Evolutionary conservation across 1,140 invertebrate species (phyloP), one percentile per base, ranked within the genome.

Genomic region (Drosophila pruinosa): DNA sequence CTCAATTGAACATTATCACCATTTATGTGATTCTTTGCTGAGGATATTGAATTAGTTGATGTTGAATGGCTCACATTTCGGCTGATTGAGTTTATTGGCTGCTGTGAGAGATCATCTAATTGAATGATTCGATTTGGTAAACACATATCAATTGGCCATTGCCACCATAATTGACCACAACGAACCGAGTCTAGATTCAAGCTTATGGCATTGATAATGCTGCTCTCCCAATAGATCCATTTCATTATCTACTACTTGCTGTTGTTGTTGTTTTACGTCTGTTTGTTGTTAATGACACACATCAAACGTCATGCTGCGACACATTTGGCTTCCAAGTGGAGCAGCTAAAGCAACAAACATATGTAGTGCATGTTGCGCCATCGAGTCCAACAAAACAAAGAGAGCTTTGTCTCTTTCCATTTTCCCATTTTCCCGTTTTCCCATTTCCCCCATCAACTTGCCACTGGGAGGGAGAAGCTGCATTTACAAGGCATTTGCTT

Each of bases 401-500:
- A 38, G 31, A 38, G 21, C 53, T 48, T 58, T 58, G 63, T 58
- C 43, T 48, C 10, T 58, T n/a, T 7, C 7, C 36, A n/a, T n/a
- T n/a, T n/a, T n/a, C n/a, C n/a, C n/a, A n/a, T n/a, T n/a, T n/a
- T 14, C 47, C 8, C 28, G 2, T n/a, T 31, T 1, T 7, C n/a
- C 28, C 8, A 7, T 31, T 10, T 17, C 19, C 14, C 12, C 38
- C 43, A 47, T 47, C 43, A 47, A 14, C 15, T 17, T n/a, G n/a
- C 22, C 28, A n/a, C n/a, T 7, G 21, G 4, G 39, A 8, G 26
- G 26, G n/a, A 2, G 50, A 50, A n/a, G 45, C 26, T 68, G 57
- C 64, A 68, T 61, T 68, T 61, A 68, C 64, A 68, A 68, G 64
- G 39, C 64, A 68, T 59, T 67, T 67, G 63, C 63, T 67, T 50